Base-by-base conservation (phyloP, 1,140 invertebrate genomes). In the Pentalonia nigronervosa region DNA sequence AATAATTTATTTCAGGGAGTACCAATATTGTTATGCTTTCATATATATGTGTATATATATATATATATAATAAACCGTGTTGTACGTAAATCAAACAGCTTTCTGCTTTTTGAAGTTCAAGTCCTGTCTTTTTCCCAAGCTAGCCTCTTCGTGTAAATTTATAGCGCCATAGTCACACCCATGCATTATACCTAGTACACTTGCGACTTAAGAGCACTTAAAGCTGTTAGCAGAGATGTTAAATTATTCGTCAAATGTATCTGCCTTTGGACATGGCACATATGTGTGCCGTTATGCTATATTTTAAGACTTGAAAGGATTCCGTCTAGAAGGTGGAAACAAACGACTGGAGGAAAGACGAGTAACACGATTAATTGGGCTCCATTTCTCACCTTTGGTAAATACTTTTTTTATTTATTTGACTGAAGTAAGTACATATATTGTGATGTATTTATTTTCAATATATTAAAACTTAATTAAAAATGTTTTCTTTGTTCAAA, bases 131-230 rank as follows among this genome's bases (percentile, higher is more conserved):
- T 83, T 92, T 83, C 47, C 11, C 11, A 36, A 86, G 90, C 25
- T 23, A 67, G 48, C 81, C 36, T 86, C 84, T 76, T 48, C 34
- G n/a, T 36, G 25, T 30, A 36, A 56, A 93, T 93, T 93, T 93
- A 93, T 93, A 45, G 91, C 25, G 2, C 81, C 41, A 84, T 34
- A 93, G 91, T 93, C 91, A 93, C 91, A 93, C 91, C 91, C 91
- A 93, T 86, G 50, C 91, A 86, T 23, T 84, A 90, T 90, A 56
- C 45, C 25, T 7, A 84, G 45, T 84, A 34, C 91, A 93, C 91
- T 93, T 84, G 48, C 41, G 56, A 93, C 76, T 41, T 41, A 93
- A 86, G 36, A 84, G 81, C 76, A 93, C 91, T 93, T 93, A 93
- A 25, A 56, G 47, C 48, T 84, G 47, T 93, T 86, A 21, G 25